Conservation (phyloP, 2,888 invertebrate species). For the Acanthoscelides obtectus region DNA sequence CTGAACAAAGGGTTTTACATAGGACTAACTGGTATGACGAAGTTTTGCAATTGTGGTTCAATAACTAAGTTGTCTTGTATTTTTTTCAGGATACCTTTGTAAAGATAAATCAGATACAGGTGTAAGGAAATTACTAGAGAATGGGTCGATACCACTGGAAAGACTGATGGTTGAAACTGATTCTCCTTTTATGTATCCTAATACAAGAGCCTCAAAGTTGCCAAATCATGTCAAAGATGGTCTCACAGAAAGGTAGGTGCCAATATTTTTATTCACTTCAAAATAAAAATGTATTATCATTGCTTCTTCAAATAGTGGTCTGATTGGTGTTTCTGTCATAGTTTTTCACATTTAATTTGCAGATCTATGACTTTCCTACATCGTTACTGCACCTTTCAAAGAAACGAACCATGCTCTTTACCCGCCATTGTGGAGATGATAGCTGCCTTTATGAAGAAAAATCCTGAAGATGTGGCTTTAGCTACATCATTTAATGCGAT, state of each 20-base stretch:
- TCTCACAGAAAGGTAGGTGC: slow-evolving; percentile 70
- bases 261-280: not conserved
- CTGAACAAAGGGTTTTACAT: slow-evolving; percentile 81
- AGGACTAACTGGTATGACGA: slow-evolving; percentile 64
- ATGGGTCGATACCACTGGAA: slow-evolving; percentile 77
- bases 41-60: too few species aligned
- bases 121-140: slow-evolving; percentile 75
- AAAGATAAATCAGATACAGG: slow-evolving; percentile 92
- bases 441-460: slow-evolving; percentile 83
- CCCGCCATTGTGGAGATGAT: slow-evolving; percentile 91
- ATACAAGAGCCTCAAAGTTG: slow-evolving; percentile 87
- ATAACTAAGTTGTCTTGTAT: not conserved
- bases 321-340: too few species aligned
- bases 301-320: too few species aligned
- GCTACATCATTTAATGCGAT: slow-evolving; percentile 89
- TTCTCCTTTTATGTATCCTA: slow-evolving; percentile 94
- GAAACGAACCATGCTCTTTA: slow-evolving; percentile 93
- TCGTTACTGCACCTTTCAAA: slow-evolving; percentile 91
- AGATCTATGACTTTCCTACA: slow-evolving; percentile 77
- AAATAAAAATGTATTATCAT: too few species aligned
- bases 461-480: slow-evolving; percentile 84
- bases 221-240: slow-evolving; percentile 83
- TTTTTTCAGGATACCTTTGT: slow-evolving; percentile 66
- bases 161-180: slow-evolving; percentile 86
- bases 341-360: slow-evolving; percentile 21